These are phyloP conservation scores for Sthenelais limicola DNA, from an alignment of 2,888 invertebrate genomes.

Conservation along the genomic window DNA sequence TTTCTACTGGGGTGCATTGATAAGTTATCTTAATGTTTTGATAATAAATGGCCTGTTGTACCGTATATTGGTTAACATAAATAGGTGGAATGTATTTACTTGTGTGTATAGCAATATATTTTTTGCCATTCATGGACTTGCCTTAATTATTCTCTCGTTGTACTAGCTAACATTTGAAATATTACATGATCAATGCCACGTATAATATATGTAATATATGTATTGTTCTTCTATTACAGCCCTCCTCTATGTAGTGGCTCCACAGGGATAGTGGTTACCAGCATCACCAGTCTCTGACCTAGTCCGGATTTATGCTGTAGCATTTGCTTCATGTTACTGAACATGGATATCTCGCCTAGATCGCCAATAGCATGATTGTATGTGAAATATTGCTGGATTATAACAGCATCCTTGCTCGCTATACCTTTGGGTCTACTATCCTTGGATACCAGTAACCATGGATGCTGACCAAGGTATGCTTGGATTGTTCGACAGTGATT, in stretches of 20 bases:
- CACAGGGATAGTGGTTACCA: background rate
- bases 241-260: background rate
- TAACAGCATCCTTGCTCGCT: background rate
- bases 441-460: conserved; percentile 49
- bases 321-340: conserved; percentile 13
- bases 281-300: background rate
- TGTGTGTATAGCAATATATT: too few relatives aligned
- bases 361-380: conserved; percentile 17
- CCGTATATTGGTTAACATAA: too few relatives aligned
- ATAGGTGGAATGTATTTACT: too few relatives aligned
- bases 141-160: too few relatives aligned
- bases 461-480: conserved; percentile 61
- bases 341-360: background rate
- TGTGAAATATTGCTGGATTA: background rate
- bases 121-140: too few relatives aligned
- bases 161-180: too few relatives aligned
- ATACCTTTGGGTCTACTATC: background rate
- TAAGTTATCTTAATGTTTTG: too few relatives aligned
- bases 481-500: conserved; percentile 61
- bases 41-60: too few relatives aligned
- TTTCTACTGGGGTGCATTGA: too few relatives aligned
- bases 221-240: conserved; percentile 10
- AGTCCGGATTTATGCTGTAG: conserved; percentile 18
- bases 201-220: too few relatives aligned
- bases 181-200: too few relatives aligned